Base-by-base conservation (phyloP, 2,888 invertebrate species). In the Drosophila robusta region DNA sequence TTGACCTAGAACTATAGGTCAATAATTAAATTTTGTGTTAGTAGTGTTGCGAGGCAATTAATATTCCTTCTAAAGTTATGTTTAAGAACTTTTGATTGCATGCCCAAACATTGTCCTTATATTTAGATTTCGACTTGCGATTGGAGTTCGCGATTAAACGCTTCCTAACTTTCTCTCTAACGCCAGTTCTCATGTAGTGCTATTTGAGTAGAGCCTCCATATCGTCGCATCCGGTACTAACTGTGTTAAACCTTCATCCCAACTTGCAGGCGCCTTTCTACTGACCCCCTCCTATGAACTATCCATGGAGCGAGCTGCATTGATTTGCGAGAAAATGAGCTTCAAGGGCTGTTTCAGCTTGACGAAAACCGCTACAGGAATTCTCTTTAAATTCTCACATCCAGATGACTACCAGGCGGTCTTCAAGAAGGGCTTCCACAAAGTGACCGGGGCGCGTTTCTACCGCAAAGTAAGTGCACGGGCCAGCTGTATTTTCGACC, bases 241-340 rank as follows among this genome's bases (percentile, higher is more conserved):
- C 12, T 12, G 12, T 34, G 12, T 34, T 34, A 4, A 34, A 61
- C 57, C 66, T 41, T 46, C 54, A 72, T 58, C 54, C 26, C 8
- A 60, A 67, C 81, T 86, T 92, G 82, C 89, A 93, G 95, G 95
- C 50, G 97, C 97, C 41, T 97, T 97, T 92, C 94, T 97, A 51
- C 93, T 97, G 83, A 97, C 97, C 46, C 97, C 97, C 42, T 96
- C 96, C 55, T 96, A 96, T 93, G 97, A 97, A 90, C 93, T 97
- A 83, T 96, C 95, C 90, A 95, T 97, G 94, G 97, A 97, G 93
- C 96, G 96, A 79, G 97, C 97, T 3, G 96, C 96, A 42, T 93
- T 95, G 83, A 96, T 97, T 89, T 96, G 96, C 93, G 97, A 97
- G 93, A 97, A 97, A 92, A 96, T 97, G 95, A 96, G 95, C 93